Evolutionary conservation across 2,888 invertebrate genomes (phyloP), one percentile per base, ranked within the genome.

Genomic region (Tetragonula carbonaria): DNA sequence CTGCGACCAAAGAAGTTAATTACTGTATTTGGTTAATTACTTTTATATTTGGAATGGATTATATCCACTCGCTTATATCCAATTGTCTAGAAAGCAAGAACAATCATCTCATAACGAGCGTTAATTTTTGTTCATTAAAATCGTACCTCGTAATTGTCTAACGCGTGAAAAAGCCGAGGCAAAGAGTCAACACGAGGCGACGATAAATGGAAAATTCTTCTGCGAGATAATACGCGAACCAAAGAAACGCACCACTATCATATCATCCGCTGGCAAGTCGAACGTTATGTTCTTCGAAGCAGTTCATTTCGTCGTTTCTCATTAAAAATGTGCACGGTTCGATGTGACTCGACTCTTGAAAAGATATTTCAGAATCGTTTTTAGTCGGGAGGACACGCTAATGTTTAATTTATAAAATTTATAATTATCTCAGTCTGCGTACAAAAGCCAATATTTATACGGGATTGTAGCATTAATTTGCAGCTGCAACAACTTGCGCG

Each of bases 401-500:
- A 53, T 38, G 53, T 53, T 66, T 66, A 45, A 66, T 75, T 28
- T 53, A 45, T 66, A 51, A 74, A 74, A 74, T 65, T 38, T 53
- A 74, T 8, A 45, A 45, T 66, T 74, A 65, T 66, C 33, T 55
- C 74, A 45, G 66, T 57, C 21, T 18, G 18, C 21, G 2, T 53
- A 21, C 18, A 55, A 63, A 45, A 53, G 72, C 45, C 72, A 72
- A 77, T 53, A 53, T 33, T 62, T 62, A 62, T 18, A 45, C 51
- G 23, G 18, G 21, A 55, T 28, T 62, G 63, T 2, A 45, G 53
- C 77, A 51, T 63, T 76, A 77, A 71, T 71, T 77, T 53, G 28
- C 51, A 33, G 38, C 57, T 53, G 33, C 71, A 71, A 63, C 72
- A 72, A 72, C 53, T 72, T 72, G 62, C 62, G 4, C 70, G 38